Conservation (phyloP, 2,113 vertebrate species). For the Odontesthes bonariensis region DNA sequence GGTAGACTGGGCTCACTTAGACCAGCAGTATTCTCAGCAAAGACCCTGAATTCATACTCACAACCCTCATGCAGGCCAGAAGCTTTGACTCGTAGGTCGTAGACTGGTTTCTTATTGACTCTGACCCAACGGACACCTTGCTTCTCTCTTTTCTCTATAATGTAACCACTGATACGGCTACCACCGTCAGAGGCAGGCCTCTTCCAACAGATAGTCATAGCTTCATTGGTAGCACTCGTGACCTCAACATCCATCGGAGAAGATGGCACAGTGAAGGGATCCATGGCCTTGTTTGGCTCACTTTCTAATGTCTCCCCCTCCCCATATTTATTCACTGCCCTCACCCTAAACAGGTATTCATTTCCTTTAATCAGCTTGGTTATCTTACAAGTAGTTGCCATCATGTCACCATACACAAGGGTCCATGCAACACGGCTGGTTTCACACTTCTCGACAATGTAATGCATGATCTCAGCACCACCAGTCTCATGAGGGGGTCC, state of each 20-base stretch:
- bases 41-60: slow-evolving; percentile 97
- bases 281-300: slow-evolving; percentile 89
- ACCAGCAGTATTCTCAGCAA: slow-evolving; percentile 96
- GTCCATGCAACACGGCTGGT: slow-evolving; percentile 97
- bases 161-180: slow-evolving; percentile 92
- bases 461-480: slow-evolving; percentile 93
- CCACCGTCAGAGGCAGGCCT: slow-evolving; percentile 94
- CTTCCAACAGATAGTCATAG: slow-evolving; percentile 96
- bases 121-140: slow-evolving; percentile 93
- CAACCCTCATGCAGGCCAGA: slow-evolving; percentile 90
- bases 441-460: slow-evolving; percentile 97
- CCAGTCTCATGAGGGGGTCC: slow-evolving; percentile 94
- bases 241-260: slow-evolving; percentile 93
- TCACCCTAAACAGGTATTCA: slow-evolving; percentile 97
- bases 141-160: slow-evolving; percentile 96
- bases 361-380: slow-evolving; percentile 95
- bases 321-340: slow-evolving; percentile 95
- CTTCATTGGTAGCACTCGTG: slow-evolving; percentile 90
- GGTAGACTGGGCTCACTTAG: slow-evolving; percentile 92
- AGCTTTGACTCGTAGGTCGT: slow-evolving; percentile 96
- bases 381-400: slow-evolving; percentile 94
- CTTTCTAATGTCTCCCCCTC: slow-evolving; percentile 94
- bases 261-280: slow-evolving; percentile 92
- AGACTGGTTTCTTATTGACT: slow-evolving; percentile 97
- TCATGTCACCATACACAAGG: slow-evolving; percentile 89